Conservation (phyloP, 2,797 vertebrate species). For the Chrosomus eos region DNA sequence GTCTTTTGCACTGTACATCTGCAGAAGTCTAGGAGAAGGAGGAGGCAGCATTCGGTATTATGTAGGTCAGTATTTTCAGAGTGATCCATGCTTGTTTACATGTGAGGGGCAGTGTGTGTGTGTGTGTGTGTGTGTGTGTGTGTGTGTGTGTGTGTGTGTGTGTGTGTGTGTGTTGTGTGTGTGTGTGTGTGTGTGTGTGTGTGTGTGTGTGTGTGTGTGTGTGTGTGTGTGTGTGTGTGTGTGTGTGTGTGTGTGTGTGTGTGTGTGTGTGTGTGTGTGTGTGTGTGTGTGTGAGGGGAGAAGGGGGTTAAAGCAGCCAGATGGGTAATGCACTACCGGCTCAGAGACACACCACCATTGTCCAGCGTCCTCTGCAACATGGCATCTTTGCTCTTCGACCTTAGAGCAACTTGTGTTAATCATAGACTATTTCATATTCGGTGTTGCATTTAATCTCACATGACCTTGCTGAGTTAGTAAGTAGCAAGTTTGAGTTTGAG, state of each 20-base stretch:
- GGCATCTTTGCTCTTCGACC: background rate
- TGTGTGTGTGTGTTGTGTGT: slow-evolving; percentile 64
- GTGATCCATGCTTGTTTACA: slow-evolving; percentile 79
- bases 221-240: slow-evolving; percentile 64
- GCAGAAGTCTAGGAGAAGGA: slow-evolving; percentile 61
- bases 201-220: slow-evolving; percentile 64
- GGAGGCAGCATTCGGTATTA: slow-evolving; percentile 70
- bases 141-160: slow-evolving; percentile 54
- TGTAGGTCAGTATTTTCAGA: slow-evolving; percentile 81
- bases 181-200: slow-evolving; percentile 61
- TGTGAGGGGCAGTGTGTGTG: slow-evolving; percentile 68
- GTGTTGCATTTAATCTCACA: background rate
- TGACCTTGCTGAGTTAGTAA: background rate
- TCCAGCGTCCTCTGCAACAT: slow-evolving; percentile 19
- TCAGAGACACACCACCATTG: slow-evolving; percentile 9
- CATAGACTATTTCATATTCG: background rate
- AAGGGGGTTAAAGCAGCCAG: slow-evolving; percentile 42
- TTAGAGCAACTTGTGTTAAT: background rate
- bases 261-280: slow-evolving; percentile 64
- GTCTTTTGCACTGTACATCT: slow-evolving; percentile 55
- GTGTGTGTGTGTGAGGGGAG: slow-evolving; percentile 61
- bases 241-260: slow-evolving; percentile 64
- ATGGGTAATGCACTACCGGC: slow-evolving; percentile 46
- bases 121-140: slow-evolving; percentile 59
- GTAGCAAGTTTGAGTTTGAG: background rate